Evolutionary conservation across 2,888 invertebrate species (phyloP), one percentile per base, ranked within the genome.

Genomic region (Cybosia mesomella): DNA sequence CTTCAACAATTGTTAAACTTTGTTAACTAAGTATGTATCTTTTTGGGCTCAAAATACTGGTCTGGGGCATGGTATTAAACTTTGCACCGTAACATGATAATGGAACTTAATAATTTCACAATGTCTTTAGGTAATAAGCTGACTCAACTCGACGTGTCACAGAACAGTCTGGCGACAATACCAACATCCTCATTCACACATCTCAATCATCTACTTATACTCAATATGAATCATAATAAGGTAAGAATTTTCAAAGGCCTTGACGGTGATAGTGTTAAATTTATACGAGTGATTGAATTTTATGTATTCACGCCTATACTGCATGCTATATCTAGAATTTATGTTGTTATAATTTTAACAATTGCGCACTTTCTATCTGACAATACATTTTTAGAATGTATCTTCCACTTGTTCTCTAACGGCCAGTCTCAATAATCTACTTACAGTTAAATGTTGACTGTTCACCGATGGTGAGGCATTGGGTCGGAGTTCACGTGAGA

Each of bases 141-240:
- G 83, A 98, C 98, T 24, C 98, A 98, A 87, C 94, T 98, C 85
- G 98, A 98, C 88, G 97, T 98, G 59, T 98, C 98, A 0, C 97
- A 98, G 85, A 98, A 98, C 94, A 97, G 97, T 80, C 93, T 98
- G 84, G 96, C 96, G 74, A 96, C 96, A 58, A 98, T 98, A 60
- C 98, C 98, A 32, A 97, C 98, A 1, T 94, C 96, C 32, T 98
- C 98, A 1, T 96, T 98, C 84, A 96, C 96, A 77, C 97, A 97
- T 87, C 96, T 98, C 64, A 97, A 97, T 90, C 97, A 97, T 85
- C 96, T 98, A 73, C 96, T 98, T 75, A 98, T 98, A 79, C 95
- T 98, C 72, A 98, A 98, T 91, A 96, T 98, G 94, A 98, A 98
- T 93, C 98, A 98, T 91, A 98, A 98, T 90, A 96, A 96, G 93